Percentiles rank a stretch among this genome's conserved stretches.
These are phyloP conservation scores for Lepus oiostolus DNA, from an alignment of 2,797 vertebrate genomes.

Conservation along the genomic window DNA sequence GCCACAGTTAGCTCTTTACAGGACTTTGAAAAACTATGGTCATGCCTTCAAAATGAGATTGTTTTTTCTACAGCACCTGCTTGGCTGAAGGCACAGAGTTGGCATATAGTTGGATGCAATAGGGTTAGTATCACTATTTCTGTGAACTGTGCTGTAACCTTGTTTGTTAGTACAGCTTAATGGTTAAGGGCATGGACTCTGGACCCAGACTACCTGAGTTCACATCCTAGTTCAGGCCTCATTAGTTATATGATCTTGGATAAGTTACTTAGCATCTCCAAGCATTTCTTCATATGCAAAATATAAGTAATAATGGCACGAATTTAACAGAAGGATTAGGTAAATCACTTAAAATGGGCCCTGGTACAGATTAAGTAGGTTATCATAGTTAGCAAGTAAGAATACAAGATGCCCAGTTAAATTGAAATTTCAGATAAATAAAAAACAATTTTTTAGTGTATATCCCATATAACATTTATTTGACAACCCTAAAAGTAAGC, in stretches of 20 bases:
- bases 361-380: background rate
- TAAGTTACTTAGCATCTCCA: background rate
- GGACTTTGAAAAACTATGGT: background rate
- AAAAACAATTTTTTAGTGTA: background rate
- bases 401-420: background rate
- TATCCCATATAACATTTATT: background rate
- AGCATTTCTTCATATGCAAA: background rate
- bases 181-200: background rate
- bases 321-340: background rate
- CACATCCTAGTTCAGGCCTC: background rate
- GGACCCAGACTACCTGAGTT: background rate
- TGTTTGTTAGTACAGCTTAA: background rate
- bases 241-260: background rate
- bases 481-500: background rate
- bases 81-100: background rate
- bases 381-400: constrained; percentile 28
- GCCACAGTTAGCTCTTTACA: background rate
- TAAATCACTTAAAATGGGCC: background rate
- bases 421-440: constrained; percentile 33
- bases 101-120: background rate
- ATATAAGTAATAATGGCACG: background rate
- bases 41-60: background rate
- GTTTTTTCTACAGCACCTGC: background rate
- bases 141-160: background rate
- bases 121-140: background rate